These are phyloP conservation scores for Hemicrepidius hirtus DNA, from an alignment of 2,888 invertebrate genomes.

Conservation along the genomic window DNA sequence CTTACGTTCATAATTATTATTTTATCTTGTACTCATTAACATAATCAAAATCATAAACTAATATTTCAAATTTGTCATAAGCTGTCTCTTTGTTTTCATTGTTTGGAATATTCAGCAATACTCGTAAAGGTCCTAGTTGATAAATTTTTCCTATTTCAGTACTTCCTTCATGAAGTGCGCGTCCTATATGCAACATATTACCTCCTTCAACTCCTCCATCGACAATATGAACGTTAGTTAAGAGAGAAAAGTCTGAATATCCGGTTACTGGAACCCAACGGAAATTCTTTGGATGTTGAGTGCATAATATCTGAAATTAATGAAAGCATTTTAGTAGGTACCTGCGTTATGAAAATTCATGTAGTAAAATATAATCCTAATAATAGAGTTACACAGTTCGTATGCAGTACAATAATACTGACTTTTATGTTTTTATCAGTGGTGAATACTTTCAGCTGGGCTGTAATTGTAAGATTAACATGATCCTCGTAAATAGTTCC, in stretches of 20 bases:
- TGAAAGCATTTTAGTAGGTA: not conserved
- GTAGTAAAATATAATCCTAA: too few relatives aligned
- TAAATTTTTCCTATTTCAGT: slow-evolving; percentile 30
- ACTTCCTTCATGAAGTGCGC: not conserved
- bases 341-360: too few relatives aligned
- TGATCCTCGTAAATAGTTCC: slow-evolving; percentile 1
- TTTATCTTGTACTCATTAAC: too few relatives aligned
- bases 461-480: slow-evolving; percentile 6
- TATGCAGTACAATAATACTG: too few relatives aligned
- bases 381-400: too few relatives aligned
- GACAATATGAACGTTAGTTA: not conserved
- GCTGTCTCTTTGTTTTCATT: not conserved
- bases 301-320: slow-evolving; percentile 6
- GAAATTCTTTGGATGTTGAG: not conserved
- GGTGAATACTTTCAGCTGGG: not conserved
- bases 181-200: not conserved
- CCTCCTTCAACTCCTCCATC: slow-evolving; percentile 1
- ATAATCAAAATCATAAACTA: not conserved
- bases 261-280: not conserved
- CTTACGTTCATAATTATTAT: too few relatives aligned
- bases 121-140: slow-evolving; percentile 1
- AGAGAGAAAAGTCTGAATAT: not conserved
- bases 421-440: slow-evolving; percentile 25
- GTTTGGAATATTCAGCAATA: not conserved
- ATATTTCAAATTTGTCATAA: slow-evolving; percentile 27